phyloP scores from a whole-genome alignment of 2,888 invertebrate genomes.

The Psococerastis gibbosa region DNA sequence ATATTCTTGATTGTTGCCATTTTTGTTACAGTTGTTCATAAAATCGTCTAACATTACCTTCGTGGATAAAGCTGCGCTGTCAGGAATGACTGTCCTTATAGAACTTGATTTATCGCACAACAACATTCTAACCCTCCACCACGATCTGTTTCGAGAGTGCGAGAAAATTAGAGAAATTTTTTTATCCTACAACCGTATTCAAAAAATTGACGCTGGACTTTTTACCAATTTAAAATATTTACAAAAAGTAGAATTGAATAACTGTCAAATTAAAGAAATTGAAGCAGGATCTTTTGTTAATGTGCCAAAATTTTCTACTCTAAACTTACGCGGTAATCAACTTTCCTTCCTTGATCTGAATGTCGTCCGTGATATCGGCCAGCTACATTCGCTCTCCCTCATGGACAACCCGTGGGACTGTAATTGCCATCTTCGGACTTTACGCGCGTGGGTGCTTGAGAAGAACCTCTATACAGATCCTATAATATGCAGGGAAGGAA shows the following conservation, averaged over 20 bases:
- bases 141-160: constrained; percentile 50
- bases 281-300: constrained; percentile 51
- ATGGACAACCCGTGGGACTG: constrained; percentile 77
- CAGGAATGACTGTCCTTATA: constrained; percentile 32
- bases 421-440: constrained; percentile 61
- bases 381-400: constrained; percentile 51
- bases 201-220: constrained; percentile 49
- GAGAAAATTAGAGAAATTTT: constrained; percentile 48
- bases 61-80: constrained; percentile 56
- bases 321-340: constrained; percentile 54
- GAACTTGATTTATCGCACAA: constrained; percentile 69
- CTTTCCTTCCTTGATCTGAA: constrained; percentile 27
- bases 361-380: constrained; percentile 42
- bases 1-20: background rate
- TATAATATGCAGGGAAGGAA: constrained; percentile 53
- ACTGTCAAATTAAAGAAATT: constrained; percentile 51
- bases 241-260: constrained; percentile 55
- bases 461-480: constrained; percentile 55
- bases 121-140: constrained; percentile 39
- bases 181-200: constrained; percentile 56
- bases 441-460: constrained; percentile 46
- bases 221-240: constrained; percentile 55
- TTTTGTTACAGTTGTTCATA: constrained; percentile 27
- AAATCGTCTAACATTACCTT: constrained; percentile 51
- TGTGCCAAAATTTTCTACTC: constrained; percentile 42